Evolutionary conservation across 2,888 invertebrate species (phyloP), one percentile per base, ranked within the genome.

Genomic region (Heliconius aoede): DNA sequence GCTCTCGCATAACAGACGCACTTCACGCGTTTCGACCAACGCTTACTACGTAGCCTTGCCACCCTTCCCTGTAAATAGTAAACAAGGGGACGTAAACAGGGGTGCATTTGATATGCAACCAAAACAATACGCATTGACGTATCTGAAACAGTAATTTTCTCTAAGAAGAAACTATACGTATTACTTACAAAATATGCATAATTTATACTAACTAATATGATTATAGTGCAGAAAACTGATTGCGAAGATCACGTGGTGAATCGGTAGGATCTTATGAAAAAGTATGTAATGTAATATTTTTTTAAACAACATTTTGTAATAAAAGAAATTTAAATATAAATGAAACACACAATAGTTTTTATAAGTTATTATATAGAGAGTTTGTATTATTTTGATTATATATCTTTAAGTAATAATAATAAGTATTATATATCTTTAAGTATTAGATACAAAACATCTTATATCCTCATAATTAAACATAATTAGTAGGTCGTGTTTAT

Each of bases 21-120:
- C 60, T 60, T 72, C 60, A 71, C 40, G 76, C 40, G 36, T 72
- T 61, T 71, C 60, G 61, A 72, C 58, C 72, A 61, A n/a, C 62
- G 75, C 62, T 62, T 71, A 32, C 75, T 28, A 36, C 62, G 62
- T 36, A 64, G 55, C 46, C 32, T 72, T 40, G 75, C 69, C 62
- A 64, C 62, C 61, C 71, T 67, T 32, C 64, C 51, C 36, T 32
- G 55, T 82, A 84, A 83, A 84, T 82, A 83, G 83, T 85, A 86
- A 86, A 86, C 86, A 86, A 82, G 84, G 85, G 84, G 82, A 81
- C 79, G 83, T 82, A 85, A 86, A 85, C 85, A 84, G 82, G 83
- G 84, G 83, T 84, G 83, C 81, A 80, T 81, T 76, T 62, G 81
- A 81, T 81, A 82, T 83, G 82, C 83, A 81, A 84, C 80, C 73